Conservation (phyloP, 2,888 invertebrate species). For the Fragum fragum region DNA sequence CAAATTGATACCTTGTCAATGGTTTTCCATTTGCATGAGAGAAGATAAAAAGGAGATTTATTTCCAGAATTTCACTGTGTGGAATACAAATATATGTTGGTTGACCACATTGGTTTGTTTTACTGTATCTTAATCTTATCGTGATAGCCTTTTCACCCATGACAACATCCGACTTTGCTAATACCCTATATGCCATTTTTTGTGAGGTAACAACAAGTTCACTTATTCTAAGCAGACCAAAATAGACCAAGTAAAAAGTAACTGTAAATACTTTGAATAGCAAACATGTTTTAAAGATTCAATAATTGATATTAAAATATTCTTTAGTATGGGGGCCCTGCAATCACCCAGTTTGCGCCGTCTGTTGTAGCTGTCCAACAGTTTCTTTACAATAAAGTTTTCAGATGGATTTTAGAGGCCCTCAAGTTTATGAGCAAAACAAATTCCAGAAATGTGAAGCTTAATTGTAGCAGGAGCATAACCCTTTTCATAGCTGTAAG, state of each 20-base stretch:
- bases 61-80: constrained; percentile 1
- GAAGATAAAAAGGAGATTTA: constrained; percentile 14
- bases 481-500: constrained; percentile 37
- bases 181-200: neutral
- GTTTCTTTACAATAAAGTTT: constrained; percentile 35
- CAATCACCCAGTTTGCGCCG: neutral
- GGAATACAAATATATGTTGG: constrained; percentile 8
- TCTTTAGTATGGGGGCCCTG: constrained; percentile 21
- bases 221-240: constrained; percentile 50
- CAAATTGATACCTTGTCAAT: constrained; percentile 43
- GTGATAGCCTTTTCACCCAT: constrained; percentile 1
- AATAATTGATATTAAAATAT: constrained; percentile 5
- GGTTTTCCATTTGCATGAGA: constrained; percentile 30
- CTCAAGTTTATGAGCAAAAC: constrained; percentile 40
- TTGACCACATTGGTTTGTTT: constrained; percentile 41
- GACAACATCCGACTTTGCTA: constrained; percentile 6
- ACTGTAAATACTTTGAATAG: constrained; percentile 32
- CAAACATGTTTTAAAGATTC: constrained; percentile 13
- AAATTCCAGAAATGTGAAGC: constrained; percentile 37
- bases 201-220: constrained; percentile 31
- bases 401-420: constrained; percentile 18
- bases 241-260: constrained; percentile 43
- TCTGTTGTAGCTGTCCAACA: constrained; percentile 38
- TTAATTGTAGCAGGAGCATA: constrained; percentile 44
- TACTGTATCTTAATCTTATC: constrained; percentile 14